These are phyloP conservation scores for Polyodon spathula DNA, from an alignment of 2,113 vertebrate genomes.

Conservation along the genomic window DNA sequence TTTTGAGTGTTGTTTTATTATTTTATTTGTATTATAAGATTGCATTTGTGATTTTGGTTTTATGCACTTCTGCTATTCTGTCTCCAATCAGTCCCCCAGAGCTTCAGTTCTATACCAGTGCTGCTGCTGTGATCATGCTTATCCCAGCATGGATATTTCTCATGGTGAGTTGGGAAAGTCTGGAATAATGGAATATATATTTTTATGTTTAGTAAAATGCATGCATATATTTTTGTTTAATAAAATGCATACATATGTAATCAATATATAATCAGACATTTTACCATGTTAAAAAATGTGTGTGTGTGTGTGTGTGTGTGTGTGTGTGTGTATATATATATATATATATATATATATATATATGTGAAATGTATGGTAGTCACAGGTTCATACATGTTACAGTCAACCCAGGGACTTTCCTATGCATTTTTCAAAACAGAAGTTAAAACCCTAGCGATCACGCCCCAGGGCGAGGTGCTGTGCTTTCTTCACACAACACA, in stretches of 20 bases:
- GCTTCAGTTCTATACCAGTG: slow-evolving; percentile 92
- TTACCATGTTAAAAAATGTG: not conserved
- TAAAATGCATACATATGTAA: not conserved
- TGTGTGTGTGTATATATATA: too few relatives aligned
- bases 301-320: too few relatives aligned
- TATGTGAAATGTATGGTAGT: not conserved
- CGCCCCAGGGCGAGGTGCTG: too few relatives aligned
- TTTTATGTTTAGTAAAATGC: not conserved
- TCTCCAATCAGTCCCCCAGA: slow-evolving; percentile 76
- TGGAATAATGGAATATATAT: too few relatives aligned
- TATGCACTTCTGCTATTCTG: slow-evolving; percentile 9
- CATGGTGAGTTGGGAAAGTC: slow-evolving; percentile 57
- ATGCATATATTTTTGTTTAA: not conserved
- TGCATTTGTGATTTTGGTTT: not conserved
- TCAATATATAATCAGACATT: too few relatives aligned
- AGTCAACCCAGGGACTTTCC: too few relatives aligned
- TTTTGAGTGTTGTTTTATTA: too few relatives aligned
- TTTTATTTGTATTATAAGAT: too few relatives aligned
- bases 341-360: too few relatives aligned
- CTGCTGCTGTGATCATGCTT: slow-evolving; percentile 82
- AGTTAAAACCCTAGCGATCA: too few relatives aligned
- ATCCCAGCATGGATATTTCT: slow-evolving; percentile 89
- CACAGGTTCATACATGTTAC: too few relatives aligned
- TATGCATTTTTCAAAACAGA: too few relatives aligned
- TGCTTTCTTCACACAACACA: slow-evolving; percentile 44